phyloP scores from a whole-genome alignment of 2,888 invertebrate species.

The Dynastes grantii region DNA sequence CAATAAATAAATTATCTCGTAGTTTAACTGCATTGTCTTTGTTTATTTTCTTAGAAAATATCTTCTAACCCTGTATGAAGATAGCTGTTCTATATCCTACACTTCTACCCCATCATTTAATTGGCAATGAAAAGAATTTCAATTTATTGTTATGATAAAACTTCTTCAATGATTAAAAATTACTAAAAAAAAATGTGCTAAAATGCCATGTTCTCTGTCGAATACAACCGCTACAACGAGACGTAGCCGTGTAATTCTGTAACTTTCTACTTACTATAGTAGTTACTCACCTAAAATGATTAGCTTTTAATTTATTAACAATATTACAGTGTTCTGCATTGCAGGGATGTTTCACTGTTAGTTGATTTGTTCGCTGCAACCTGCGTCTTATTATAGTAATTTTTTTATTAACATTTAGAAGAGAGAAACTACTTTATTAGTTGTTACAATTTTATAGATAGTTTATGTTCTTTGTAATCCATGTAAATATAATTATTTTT shows the following conservation, averaged over 20 bases:
- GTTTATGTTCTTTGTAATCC: constrained; percentile 34
- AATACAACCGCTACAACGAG: constrained; percentile 45
- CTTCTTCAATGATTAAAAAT: not conserved
- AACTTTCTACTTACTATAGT: constrained; percentile 5
- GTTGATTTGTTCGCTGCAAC: constrained; percentile 47
- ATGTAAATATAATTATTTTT: constrained; percentile 52
- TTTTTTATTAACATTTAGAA: constrained; percentile 21
- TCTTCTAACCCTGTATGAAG: not conserved
- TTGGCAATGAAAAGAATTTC: constrained; percentile 12
- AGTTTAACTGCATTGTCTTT: not conserved
- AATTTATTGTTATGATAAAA: constrained; percentile 2
- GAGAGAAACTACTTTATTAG: constrained; percentile 18
- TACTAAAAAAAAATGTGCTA: constrained; percentile 48
- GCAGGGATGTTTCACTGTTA: constrained; percentile 61
- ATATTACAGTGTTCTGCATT: constrained; percentile 62
- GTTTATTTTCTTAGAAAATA: not conserved
- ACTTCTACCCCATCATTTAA: not conserved
- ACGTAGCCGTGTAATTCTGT: constrained; percentile 36
- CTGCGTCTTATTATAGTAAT: constrained; percentile 43
- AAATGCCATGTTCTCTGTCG: constrained; percentile 55
- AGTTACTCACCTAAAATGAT: constrained; percentile 1
- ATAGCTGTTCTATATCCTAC: too few species aligned
- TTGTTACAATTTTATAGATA: constrained; percentile 37
- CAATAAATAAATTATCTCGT: not conserved
- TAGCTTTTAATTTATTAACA: constrained; percentile 35